Evolutionary conservation across 2,888 invertebrate genomes (phyloP).

Genomic region (Phragmatobia fuliginosa): DNA sequence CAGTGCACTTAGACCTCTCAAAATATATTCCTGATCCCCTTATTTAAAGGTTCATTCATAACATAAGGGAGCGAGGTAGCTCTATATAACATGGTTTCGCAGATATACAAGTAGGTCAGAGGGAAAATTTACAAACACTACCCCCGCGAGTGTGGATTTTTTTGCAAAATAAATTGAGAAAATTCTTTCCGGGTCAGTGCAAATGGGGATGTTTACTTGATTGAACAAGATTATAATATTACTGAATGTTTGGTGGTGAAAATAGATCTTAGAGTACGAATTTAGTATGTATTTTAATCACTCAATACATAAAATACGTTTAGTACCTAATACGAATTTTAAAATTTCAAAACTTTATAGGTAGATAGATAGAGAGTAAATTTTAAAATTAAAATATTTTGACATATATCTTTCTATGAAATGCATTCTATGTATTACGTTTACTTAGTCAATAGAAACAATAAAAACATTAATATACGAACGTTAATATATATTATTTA

Average conservation of each 20-base stretch:
- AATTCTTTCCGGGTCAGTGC: slow-evolving; percentile 81
- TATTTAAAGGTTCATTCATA: slow-evolving; percentile 56
- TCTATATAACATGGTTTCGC: slow-evolving; percentile 68
- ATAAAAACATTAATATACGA: not conserved
- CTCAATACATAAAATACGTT: too few relatives aligned
- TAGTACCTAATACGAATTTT: too few relatives aligned
- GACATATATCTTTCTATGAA: too few relatives aligned
- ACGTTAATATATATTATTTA: too few relatives aligned
- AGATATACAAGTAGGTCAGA: slow-evolving; percentile 85
- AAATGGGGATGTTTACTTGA: slow-evolving; percentile 76
- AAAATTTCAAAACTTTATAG: too few relatives aligned
- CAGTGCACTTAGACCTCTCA: slow-evolving; percentile 71
- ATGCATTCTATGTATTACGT: too few relatives aligned
- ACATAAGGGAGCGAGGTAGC: slow-evolving; percentile 62
- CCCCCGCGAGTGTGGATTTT: slow-evolving; percentile 73
- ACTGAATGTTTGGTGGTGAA: slow-evolving; percentile 34
- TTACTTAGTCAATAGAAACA: not conserved
- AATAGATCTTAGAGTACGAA: too few relatives aligned
- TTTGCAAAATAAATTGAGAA: slow-evolving; percentile 76
- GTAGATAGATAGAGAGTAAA: too few relatives aligned
- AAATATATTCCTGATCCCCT: slow-evolving; percentile 69
- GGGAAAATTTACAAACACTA: slow-evolving; percentile 86
- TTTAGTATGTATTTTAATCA: too few relatives aligned
- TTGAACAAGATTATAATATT: slow-evolving; percentile 51
- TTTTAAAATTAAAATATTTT: too few relatives aligned